Evolutionary conservation across 1,140 invertebrate species (phyloP).

Genomic region (Pristionchus pacificus): DNA sequence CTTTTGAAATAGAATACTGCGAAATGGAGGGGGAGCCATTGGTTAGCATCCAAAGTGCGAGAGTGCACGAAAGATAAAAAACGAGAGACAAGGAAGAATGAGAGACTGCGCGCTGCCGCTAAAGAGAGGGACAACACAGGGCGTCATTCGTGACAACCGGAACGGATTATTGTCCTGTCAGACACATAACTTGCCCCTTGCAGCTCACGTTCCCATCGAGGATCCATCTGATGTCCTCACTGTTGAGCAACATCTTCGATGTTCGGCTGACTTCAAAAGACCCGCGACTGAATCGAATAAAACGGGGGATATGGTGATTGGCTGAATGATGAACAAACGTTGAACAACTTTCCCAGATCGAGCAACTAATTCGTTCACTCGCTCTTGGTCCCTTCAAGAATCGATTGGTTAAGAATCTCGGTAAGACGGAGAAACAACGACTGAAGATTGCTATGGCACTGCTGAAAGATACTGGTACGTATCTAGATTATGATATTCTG

Average conservation of each 20-base stretch:
- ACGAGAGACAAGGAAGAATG: too few species aligned
- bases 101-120: too few species aligned
- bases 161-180: too few species aligned
- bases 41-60: too few species aligned
- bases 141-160: too few species aligned
- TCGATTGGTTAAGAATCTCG: slow-evolving; percentile 74
- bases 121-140: too few species aligned
- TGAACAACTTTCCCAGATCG: too few species aligned
- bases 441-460: slow-evolving; percentile 81
- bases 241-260: slow-evolving; percentile 74
- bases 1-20: too few species aligned
- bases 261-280: slow-evolving; percentile 71
- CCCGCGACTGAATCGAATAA: slow-evolving; percentile 60
- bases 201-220: slow-evolving; percentile 67
- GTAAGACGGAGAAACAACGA: slow-evolving; percentile 76
- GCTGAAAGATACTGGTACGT: slow-evolving; percentile 65
- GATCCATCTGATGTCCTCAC: slow-evolving; percentile 70
- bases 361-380: slow-evolving; percentile 79
- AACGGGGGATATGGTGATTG: slow-evolving; percentile 52
- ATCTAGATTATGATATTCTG: slow-evolving; percentile 22
- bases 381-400: slow-evolving; percentile 77
- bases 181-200: too few species aligned
- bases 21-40: too few species aligned
- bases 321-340: slow-evolving; percentile 36
- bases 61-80: too few species aligned